These are phyloP conservation scores for Parasteatoda lunata DNA, from an alignment of 2,888 invertebrate genomes.

Conservation along the genomic window DNA sequence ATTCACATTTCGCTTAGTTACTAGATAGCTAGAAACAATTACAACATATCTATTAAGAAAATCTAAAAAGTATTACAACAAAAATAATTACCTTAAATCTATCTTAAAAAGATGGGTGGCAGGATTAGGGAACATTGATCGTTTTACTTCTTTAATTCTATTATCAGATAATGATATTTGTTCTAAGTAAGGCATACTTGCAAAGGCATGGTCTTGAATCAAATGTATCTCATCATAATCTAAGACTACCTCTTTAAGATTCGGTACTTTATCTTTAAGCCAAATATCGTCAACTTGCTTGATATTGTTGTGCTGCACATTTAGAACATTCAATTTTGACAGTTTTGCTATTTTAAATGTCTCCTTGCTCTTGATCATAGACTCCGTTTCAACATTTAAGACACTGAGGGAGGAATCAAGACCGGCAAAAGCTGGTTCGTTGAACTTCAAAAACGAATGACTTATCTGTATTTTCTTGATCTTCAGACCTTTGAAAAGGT, in stretches of 20 bases:
- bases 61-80: background rate
- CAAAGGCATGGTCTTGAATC: constrained; percentile 31
- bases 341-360: constrained; percentile 35
- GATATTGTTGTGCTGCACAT: constrained; percentile 26
- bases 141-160: constrained; percentile 15
- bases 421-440: constrained; percentile 43
- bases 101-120: constrained; percentile 20
- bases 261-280: constrained; percentile 43
- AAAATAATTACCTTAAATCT: constrained; percentile 33
- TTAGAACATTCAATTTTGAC: constrained; percentile 24
- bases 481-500: constrained; percentile 50
- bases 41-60: too few species aligned
- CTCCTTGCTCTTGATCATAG: constrained; percentile 31
- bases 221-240: constrained; percentile 36
- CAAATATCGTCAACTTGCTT: constrained; percentile 24
- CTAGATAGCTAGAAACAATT: too few species aligned
- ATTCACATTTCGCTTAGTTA: too few species aligned
- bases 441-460: constrained; percentile 30
- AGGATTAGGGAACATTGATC: constrained; percentile 38
- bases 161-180: constrained; percentile 34
- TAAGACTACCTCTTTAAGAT: constrained; percentile 20
- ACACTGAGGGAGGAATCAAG: constrained; percentile 31
- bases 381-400: constrained; percentile 44
- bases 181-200: constrained; percentile 10
- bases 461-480: constrained; percentile 36